phyloP scores from a whole-genome alignment of 2,113 vertebrate genomes.

The Nymphicus hollandicus region DNA sequence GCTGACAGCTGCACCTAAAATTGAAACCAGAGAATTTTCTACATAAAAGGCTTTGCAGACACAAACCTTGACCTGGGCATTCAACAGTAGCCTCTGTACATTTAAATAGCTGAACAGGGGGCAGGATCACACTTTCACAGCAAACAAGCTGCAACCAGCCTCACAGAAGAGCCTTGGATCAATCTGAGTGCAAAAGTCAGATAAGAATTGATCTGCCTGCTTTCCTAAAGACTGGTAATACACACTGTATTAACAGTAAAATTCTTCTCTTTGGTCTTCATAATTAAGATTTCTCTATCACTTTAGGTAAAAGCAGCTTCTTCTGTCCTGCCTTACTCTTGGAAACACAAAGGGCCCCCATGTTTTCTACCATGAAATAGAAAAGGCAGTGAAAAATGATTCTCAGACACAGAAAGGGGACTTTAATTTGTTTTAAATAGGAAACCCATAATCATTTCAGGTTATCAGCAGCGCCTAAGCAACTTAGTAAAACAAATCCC shows the following conservation, averaged over 20 bases:
- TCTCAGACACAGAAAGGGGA: neutral
- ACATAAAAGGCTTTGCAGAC: neutral
- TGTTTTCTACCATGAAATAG: neutral
- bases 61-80: rapidly evolving
- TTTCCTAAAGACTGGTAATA: neutral
- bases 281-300: neutral
- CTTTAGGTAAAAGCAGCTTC: neutral
- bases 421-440: neutral
- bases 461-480: neutral
- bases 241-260: neutral
- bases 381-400: neutral
- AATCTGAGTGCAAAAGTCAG: neutral
- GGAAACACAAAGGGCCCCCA: neutral
- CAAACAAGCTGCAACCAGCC: neutral
- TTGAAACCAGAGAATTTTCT: neutral
- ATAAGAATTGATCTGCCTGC: neutral
- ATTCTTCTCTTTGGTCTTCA: neutral
- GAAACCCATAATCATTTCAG: neutral
- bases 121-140: neutral
- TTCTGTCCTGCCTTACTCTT: neutral
- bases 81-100: neutral
- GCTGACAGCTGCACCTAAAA: neutral
- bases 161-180: neutral
- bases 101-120: neutral
- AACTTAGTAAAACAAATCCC: neutral